phyloP scores from a whole-genome alignment of 1,140 invertebrate genomes.

The Drosophila sproati region DNA sequence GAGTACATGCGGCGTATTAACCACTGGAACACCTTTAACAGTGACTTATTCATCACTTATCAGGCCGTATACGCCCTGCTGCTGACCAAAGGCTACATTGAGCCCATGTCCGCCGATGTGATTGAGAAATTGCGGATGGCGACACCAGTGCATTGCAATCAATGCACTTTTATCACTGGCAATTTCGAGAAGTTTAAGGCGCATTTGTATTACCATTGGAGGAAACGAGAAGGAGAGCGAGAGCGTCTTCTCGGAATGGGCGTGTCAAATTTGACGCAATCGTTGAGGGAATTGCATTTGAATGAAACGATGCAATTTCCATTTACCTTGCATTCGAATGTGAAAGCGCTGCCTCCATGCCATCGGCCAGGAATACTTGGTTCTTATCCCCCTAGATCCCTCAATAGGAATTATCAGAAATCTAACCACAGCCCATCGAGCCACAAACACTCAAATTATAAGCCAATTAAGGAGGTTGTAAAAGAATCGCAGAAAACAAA shows the following conservation, averaged over 20 bases:
- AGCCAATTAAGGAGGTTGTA: background rate
- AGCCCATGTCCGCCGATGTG: constrained; percentile 42
- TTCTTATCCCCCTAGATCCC: no score
- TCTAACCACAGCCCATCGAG: background rate
- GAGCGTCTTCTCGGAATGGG: background rate
- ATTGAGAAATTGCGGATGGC: constrained; percentile 12
- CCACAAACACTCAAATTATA: background rate
- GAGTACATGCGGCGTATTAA: constrained; percentile 34
- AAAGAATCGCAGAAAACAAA: background rate
- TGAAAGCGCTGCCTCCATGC: no score
- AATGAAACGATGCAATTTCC: no score
- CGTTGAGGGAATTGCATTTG: constrained; percentile 1
- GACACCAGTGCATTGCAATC: constrained; percentile 50
- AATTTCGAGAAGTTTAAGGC: constrained; percentile 36
- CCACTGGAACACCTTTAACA: constrained; percentile 67
- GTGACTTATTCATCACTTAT: constrained; percentile 55
- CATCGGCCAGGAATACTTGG: no score
- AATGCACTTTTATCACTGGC: constrained; percentile 43
- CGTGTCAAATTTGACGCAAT: background rate
- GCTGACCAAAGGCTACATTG: constrained; percentile 29
- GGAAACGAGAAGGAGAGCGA: background rate
- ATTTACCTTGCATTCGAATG: no score
- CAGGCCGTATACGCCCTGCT: constrained; percentile 34
- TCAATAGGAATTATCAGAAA: no score
- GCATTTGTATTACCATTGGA: constrained; percentile 56